Evolutionary conservation across 1,140 invertebrate species (phyloP).

Genomic region (Trachelipus rathkii): DNA sequence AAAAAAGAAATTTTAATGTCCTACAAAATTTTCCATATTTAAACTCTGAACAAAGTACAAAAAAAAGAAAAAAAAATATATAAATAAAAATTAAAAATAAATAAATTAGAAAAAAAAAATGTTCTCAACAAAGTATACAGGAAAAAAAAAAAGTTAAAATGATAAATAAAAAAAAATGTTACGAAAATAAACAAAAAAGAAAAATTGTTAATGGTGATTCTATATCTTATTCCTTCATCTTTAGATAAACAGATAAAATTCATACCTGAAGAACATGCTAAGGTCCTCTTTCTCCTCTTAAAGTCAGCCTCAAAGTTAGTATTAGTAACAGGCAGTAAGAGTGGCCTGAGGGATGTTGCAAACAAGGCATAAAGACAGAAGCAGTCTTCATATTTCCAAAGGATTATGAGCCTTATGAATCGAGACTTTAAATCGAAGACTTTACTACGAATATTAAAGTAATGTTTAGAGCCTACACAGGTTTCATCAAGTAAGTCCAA

Average conservation of each 20-base stretch:
- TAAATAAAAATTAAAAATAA: no score
- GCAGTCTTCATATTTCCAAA: background rate
- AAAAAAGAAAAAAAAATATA: no score
- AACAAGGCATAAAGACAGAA: conserved; percentile 1
- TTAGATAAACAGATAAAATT: conserved; percentile 1
- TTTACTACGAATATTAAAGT: no score
- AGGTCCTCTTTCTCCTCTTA: background rate
- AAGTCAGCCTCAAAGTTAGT: background rate
- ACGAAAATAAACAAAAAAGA: background rate
- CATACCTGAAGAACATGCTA: background rate
- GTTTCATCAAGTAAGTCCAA: no score
- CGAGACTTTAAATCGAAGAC: no score
- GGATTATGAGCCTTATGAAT: background rate
- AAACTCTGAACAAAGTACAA: no score
- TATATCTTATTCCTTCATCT: conserved; percentile 8
- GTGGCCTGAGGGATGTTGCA: conserved; percentile 7
- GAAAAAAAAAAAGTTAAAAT: no score
- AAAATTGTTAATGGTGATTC: conserved; percentile 8
- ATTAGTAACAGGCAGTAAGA: conserved; percentile 12
- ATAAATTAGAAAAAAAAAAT: no score
- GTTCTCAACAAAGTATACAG: no score
- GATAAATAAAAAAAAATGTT: background rate
- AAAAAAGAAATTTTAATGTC: no score
- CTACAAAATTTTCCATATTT: no score
- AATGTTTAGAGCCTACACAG: no score